Percentiles rank a stretch among this genome's conserved stretches.
phyloP scores from a whole-genome alignment of 2,888 invertebrate genomes.

The Pherbina coryleti region DNA sequence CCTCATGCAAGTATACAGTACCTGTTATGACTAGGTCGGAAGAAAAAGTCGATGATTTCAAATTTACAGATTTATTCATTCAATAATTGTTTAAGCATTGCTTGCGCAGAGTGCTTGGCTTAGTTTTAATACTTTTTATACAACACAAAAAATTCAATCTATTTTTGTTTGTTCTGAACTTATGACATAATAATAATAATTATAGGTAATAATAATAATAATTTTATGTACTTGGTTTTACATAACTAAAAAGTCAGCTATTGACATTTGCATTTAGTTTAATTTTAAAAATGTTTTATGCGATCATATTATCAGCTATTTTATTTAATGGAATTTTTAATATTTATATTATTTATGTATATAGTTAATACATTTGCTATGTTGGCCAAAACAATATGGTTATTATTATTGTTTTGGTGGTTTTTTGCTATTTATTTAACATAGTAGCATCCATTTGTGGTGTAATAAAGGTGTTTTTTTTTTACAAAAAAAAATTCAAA shows the following conservation, averaged over 20 bases:
- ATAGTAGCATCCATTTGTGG: no score
- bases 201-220: neutral
- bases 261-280: neutral
- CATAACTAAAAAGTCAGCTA: conserved; percentile 6
- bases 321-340: neutral
- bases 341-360: no score
- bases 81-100: neutral
- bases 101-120: neutral
- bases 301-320: neutral
- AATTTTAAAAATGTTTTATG: neutral
- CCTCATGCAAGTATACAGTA: neutral
- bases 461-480: neutral
- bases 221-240: conserved; percentile 6
- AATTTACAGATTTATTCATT: conserved; percentile 22
- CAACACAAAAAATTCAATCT: conserved; percentile 7
- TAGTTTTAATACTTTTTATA: conserved; percentile 4
- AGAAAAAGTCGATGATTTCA: neutral
- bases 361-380: no score
- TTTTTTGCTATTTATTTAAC: no score
- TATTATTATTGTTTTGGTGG: no score
- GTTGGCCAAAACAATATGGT: no score
- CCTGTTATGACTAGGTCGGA: neutral
- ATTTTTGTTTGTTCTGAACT: neutral
- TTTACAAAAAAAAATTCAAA: neutral
- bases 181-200: neutral